Base-by-base conservation (phyloP, 2,888 invertebrate species). In the Melanotus villosus region DNA sequence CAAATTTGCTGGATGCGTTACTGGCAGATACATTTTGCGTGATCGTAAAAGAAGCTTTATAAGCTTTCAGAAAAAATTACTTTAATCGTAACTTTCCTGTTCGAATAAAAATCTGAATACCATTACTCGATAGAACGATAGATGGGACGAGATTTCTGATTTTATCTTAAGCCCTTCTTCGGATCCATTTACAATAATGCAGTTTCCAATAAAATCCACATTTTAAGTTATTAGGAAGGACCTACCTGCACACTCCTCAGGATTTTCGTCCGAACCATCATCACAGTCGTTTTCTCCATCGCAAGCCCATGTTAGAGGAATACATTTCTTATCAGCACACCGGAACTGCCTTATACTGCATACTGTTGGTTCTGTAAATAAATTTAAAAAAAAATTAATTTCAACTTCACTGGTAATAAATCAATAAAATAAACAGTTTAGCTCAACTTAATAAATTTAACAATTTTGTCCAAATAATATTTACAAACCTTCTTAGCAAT, bases 201-300 rank as follows among this genome's bases (percentile, higher is more conserved):
- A 54, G 14, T 14, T n/a, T n/a, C n/a, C n/a, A n/a, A n/a, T n/a
- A n/a, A n/a, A n/a, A n/a, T n/a, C n/a, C n/a, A n/a, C n/a, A n/a
- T n/a, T n/a, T n/a, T n/a, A n/a, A n/a, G 19, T 58, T 23, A 23
- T 16, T 43, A 12, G 18, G 58, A 59, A 43, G 26, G 26, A 81
- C 88, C 82, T 83, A 89, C 92, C 90, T 87, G 89, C 90, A 85
- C 94, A 94, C 84, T 90, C 88, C 74, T 89, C 87, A 63, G 89
- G 86, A 79, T 88, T 88, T 85, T 95, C 95, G 83, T 95, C 95
- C n/a, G 93, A 92, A 80, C 90, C 89, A 85, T 95, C 95, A 52
- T 86, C 88, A 84, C 95, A 95, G 83, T 96, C 95, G 77, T 91
- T 88, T 57, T 90, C 89, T 64, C 91, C 90, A 82, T 95, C 95